Evolutionary conservation across 2,888 invertebrate genomes (phyloP), one percentile per base, ranked within the genome.

Genomic region (Zygaena filipendulae): DNA sequence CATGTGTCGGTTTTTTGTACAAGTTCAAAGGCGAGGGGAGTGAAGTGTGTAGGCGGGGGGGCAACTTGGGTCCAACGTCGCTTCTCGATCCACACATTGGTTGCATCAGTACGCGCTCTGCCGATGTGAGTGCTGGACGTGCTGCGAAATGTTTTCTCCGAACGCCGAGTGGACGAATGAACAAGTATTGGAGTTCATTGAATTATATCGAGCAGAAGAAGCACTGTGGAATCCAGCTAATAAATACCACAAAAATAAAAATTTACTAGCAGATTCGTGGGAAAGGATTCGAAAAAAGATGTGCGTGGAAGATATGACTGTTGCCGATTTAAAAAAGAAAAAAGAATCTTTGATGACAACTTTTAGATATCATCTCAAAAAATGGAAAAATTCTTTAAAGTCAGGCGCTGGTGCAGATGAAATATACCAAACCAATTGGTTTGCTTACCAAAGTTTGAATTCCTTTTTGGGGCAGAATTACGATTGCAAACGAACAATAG

Each of bases 1-100:
- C 22, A 13, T 30, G 30, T 30, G 30, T 30, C 30, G 26, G 30
- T 30, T 30, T 30, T 25, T 30, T 25, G 30, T 30, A 30, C 23
- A 26, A 21, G 23, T 25, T 25, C 30, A 30, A 30, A 30, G 30
- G 26, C 30, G 26, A 30, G 25, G 30, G 25, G 26, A 30, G 30
- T 30, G 26, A 30, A 30, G 30, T 12, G 30, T 21, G 29, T 29
- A 29, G 29, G 29, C 29, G 23, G 29, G 29, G 13, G 29, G 29
- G 28, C 23, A 27, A 27, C 22, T 27, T 22, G n/a, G n/a, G n/a
- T n/a, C n/a, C n/a, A n/a, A n/a, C n/a, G n/a, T n/a, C n/a, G n/a
- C n/a, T n/a, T n/a, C 27, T 27, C 27, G 27, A 27, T 27, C 27
- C 27, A 23, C 27, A 27, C 27, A 23, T 27, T 27, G 27, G 27